Base-by-base conservation (phyloP, 2,888 invertebrate genomes). In the Galerucella nymphaeae region DNA sequence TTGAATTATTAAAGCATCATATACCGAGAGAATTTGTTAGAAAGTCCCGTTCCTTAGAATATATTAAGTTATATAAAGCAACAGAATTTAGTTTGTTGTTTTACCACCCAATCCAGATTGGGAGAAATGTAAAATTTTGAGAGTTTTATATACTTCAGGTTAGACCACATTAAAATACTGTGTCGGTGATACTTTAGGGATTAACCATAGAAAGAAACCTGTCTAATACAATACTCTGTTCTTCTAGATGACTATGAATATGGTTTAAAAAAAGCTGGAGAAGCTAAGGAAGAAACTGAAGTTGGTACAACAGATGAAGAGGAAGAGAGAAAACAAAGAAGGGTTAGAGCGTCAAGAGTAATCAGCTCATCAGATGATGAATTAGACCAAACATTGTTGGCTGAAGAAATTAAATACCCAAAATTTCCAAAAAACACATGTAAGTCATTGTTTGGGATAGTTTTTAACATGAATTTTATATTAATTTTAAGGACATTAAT, bases 161-260 rank as follows among this genome's bases (percentile, higher is more conserved):
- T n/a, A 48, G 13, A n/a, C 6, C 48, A 48, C n/a, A n/a, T 48
- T 48, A 11, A 48, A 48, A 48, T 48, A n/a, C 48, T 48, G 48
- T 48, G 48, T 48, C 48, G 5, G 48, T 48, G 48, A 48, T 48
- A n/a, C 48, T 48, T 48, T 48, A 48, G 48, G 48, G 48, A 48
- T 48, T 48, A 48, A 48, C 48, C 48, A 14, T n/a, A 48, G 48
- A 48, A 48, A 48, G 5, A 48, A 48, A 48, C 48, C 2, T 48
- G n/a, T 48, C n/a, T 48, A 10, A 42, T 42, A 42, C 42, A 42
- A 48, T 48, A 48, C n/a, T n/a, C 48, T 48, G 48, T 48, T 48
- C 48, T 48, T 48, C 48, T 48, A 48, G 48, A 48, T 48, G 48
- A 48, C 48, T n/a, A 48, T 48, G n/a, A 48, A 48, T 48, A 48